phyloP scores from a whole-genome alignment of 2,888 invertebrate genomes.

The Temnothorax unifasciatus region DNA sequence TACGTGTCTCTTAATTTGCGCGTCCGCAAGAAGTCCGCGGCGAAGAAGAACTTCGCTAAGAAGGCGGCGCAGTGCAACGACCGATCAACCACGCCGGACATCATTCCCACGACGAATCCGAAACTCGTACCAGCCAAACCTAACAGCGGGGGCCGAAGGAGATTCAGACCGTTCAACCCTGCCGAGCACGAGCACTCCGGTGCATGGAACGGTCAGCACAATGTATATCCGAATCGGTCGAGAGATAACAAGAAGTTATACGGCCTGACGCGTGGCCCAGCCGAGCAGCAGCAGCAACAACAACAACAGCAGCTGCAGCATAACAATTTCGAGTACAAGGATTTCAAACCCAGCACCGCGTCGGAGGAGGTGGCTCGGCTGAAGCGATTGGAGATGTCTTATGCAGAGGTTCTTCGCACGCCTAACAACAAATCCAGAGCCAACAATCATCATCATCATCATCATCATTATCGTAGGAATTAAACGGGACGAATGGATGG shows the following conservation, averaged over 20 bases:
- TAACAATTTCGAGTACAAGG: conserved; percentile 78
- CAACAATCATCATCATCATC: conserved; percentile 69
- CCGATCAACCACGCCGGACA: conserved; percentile 73
- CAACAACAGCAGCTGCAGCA: conserved; percentile 57
- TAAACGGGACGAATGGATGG: conserved; percentile 41
- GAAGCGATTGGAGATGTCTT: conserved; percentile 93
- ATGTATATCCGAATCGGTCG: conserved; percentile 86
- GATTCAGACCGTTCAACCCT: conserved; percentile 87
- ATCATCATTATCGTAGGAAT: conserved; percentile 62
- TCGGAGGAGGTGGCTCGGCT: conserved; percentile 94
- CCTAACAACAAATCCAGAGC: conserved; percentile 88
- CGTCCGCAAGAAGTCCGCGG: conserved; percentile 87
- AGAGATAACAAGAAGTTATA: conserved; percentile 80
- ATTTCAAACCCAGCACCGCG: conserved; percentile 90
- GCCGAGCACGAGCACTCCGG: conserved; percentile 80
- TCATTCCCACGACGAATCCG: conserved; percentile 90
- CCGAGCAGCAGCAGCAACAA: conserved; percentile 73
- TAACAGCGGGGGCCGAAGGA: conserved; percentile 88
- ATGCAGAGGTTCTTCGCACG: conserved; percentile 94
- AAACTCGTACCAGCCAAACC: conserved; percentile 88
- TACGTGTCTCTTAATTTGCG: conserved; percentile 91
- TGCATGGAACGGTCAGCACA: conserved; percentile 92
- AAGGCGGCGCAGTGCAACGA: conserved; percentile 67
- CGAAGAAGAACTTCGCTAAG: conserved; percentile 88
- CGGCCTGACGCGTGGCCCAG: conserved; percentile 73